These are phyloP conservation scores for Sarcophaga bullata DNA, from an alignment of 1,140 invertebrate genomes.

Conservation along the genomic window DNA sequence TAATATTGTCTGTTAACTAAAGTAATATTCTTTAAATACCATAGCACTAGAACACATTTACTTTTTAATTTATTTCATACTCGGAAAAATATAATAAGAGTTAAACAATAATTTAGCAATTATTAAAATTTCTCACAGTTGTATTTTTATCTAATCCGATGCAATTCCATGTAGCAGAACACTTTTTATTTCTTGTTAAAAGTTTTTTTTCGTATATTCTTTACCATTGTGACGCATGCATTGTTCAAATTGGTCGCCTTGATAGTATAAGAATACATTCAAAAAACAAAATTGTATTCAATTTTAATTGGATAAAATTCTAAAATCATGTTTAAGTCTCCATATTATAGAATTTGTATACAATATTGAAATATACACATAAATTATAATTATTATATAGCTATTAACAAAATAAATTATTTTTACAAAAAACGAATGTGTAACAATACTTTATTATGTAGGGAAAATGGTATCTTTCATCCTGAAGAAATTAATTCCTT, in stretches of 20 bases:
- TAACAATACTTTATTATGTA: too few species aligned
- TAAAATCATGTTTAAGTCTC: neutral
- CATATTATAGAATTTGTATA: neutral
- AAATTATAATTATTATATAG: neutral
- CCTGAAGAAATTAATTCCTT: too few species aligned
- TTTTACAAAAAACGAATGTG: neutral
- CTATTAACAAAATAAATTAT: neutral
- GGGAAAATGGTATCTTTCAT: too few species aligned
- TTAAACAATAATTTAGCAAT: too few species aligned
- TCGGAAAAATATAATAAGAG: too few species aligned
- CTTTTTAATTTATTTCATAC: too few species aligned
- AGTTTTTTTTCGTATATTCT: neutral
- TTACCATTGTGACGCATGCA: neutral
- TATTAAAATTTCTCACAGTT: too few species aligned
- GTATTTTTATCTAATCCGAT: too few species aligned
- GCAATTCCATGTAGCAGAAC: too few species aligned
- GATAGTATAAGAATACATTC: neutral
- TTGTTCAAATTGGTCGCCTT: constrained; percentile 4
- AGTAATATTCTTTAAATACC: too few species aligned
- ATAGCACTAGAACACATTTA: too few species aligned
- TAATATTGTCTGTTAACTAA: too few species aligned
- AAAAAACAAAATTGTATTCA: neutral
- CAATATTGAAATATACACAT: neutral
- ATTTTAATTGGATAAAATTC: neutral
- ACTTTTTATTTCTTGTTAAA: neutral